A percentile compares a stretch with the other conserved stretches of the same genome.
These are phyloP conservation scores for Eremobia ochroleuca DNA, from an alignment of 2,888 invertebrate species.

Conservation along the genomic window DNA sequence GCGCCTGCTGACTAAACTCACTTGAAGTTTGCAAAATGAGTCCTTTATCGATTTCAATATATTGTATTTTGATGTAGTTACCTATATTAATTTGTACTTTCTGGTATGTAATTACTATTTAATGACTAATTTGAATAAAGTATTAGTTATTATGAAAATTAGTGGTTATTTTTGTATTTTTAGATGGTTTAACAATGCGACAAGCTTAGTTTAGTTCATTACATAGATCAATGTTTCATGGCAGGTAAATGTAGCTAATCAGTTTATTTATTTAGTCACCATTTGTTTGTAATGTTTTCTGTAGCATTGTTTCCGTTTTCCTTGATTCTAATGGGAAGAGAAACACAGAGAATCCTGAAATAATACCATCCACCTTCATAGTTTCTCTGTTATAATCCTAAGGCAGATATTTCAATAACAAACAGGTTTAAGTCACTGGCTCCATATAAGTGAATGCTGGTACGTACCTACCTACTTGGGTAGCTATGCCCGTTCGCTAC, in stretches of 20 bases:
- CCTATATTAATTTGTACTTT: neutral
- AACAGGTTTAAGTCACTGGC: conserved; percentile 69
- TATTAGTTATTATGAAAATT: conserved; percentile 4
- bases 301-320: conserved; percentile 45
- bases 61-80: conserved; percentile 30
- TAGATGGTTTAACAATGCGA: conserved; percentile 7
- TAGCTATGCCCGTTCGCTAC: conserved; percentile 31
- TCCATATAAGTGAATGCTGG: conserved; percentile 66
- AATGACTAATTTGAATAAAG: conserved; percentile 33
- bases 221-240: neutral
- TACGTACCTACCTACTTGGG: conserved; percentile 25
- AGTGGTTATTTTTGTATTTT: conserved; percentile 2
- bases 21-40: conserved; percentile 66
- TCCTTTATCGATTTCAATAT: conserved; percentile 43
- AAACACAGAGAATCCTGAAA: conserved; percentile 3
- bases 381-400: conserved; percentile 34
- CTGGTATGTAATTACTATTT: conserved; percentile 21
- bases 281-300: conserved; percentile 39
- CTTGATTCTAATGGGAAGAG: conserved; percentile 33
- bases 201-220: neutral
- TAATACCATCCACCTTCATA: conserved; percentile 9
- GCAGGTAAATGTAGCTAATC: conserved; percentile 4
- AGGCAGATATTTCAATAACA: conserved; percentile 58
- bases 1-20: conserved; percentile 69
- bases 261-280: conserved; percentile 28